Conservation (phyloP, 1,140 invertebrate genomes). For the Teleogryllus occipitalis region DNA sequence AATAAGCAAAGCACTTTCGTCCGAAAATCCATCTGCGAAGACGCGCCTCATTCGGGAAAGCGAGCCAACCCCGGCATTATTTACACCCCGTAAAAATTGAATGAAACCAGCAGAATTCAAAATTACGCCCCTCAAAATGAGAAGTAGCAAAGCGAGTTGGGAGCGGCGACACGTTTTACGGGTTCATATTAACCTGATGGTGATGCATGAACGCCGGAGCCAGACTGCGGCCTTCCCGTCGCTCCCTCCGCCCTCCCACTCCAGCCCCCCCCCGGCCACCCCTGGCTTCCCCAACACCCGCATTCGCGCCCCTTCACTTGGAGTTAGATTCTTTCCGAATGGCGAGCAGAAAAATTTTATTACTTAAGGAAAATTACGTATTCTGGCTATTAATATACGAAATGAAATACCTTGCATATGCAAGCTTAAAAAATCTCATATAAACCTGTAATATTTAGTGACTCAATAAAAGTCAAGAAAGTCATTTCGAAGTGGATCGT, state of each 20-base stretch:
- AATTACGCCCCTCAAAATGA: neutral
- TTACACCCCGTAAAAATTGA: conserved; percentile 4
- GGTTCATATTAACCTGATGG: neutral
- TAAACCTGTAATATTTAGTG: conserved; percentile 1
- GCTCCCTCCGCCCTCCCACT: neutral
- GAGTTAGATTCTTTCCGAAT: neutral
- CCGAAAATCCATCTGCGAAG: too few relatives aligned
- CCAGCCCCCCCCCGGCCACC: neutral
- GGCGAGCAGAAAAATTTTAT: neutral
- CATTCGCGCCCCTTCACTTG: neutral
- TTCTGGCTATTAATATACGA: neutral
- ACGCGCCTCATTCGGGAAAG: neutral
- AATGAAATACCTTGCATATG: conserved; percentile 1
- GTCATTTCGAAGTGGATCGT: neutral
- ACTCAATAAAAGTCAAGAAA: neutral
- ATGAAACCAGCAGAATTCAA: conserved; percentile 4
- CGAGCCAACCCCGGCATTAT: neutral
- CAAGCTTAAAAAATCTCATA: neutral
- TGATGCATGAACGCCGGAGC: neutral
- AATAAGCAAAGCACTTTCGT: too few relatives aligned
- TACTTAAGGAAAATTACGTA: neutral
- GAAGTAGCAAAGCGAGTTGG: neutral
- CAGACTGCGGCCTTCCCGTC: neutral
- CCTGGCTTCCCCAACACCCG: too few relatives aligned
- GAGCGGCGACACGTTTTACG: neutral